Percentiles rank a stretch among this genome's conserved stretches.
Conservation (phyloP, 2,888 invertebrate species). For the Drosophila engyochracea region DNA sequence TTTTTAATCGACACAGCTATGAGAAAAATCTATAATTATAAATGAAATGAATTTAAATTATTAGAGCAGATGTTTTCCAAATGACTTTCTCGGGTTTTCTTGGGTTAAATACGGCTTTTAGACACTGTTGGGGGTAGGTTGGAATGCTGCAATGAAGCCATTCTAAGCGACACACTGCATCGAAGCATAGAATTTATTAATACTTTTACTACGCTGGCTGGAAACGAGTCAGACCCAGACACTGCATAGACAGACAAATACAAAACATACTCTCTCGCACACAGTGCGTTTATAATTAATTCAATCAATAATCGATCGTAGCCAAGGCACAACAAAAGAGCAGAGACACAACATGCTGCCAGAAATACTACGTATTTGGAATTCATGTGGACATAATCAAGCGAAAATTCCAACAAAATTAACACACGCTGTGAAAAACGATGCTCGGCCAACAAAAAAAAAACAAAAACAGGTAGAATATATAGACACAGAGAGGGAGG, state of each 20-base stretch:
- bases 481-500: conserved; percentile 8
- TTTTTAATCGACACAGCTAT: conserved; percentile 2
- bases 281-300: conserved; percentile 78
- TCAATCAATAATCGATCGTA: conserved; percentile 77
- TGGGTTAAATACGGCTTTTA: not conserved
- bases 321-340: conserved; percentile 47
- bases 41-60: conserved; percentile 10
- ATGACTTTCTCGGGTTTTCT: conserved; percentile 4
- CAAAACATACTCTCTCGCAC: conserved; percentile 44
- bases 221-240: not conserved
- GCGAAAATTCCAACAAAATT: conserved; percentile 73
- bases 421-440: conserved; percentile 71
- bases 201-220: conserved; percentile 26
- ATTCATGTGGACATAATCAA: conserved; percentile 78
- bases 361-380: conserved; percentile 42
- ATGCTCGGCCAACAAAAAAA: conserved; percentile 7
- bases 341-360: conserved; percentile 46
- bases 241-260: conserved; percentile 4
- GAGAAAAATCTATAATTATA: conserved; percentile 5
- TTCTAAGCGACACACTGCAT: conserved; percentile 33
- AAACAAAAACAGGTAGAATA: conserved; percentile 54
- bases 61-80: conserved; percentile 30
- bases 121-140: conserved; percentile 36
- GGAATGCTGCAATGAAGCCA: conserved; percentile 51
- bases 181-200: conserved; percentile 52